These are phyloP conservation scores for Potamilus streckersoni DNA, from an alignment of 1,140 invertebrate species.

Conservation along the genomic window DNA sequence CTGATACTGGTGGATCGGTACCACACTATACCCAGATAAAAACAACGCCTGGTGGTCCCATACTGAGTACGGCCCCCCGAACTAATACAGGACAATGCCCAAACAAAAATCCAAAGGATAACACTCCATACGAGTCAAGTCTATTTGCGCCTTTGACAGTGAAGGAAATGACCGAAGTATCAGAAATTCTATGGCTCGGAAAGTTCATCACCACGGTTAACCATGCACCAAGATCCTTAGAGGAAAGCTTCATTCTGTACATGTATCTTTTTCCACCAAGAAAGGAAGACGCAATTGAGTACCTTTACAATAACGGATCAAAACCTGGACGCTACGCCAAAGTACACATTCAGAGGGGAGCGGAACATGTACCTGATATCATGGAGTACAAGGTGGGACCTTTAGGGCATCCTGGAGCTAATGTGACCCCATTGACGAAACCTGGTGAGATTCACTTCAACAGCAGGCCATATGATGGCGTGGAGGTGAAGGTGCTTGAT, in stretches of 20 bases:
- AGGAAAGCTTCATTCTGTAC: constrained; percentile 22
- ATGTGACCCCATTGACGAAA: background rate
- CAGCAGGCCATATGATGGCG: constrained; percentile 19
- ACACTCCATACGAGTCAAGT: too few relatives aligned
- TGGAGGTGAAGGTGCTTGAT: constrained; percentile 12
- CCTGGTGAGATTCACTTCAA: constrained; percentile 24
- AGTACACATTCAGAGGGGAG: constrained; percentile 18
- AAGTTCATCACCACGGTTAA: background rate
- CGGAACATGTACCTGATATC: constrained; percentile 2
- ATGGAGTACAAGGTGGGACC: constrained; percentile 32
- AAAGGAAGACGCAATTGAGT: constrained; percentile 14
- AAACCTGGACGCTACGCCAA: constrained; percentile 19
- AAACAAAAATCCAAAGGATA: too few relatives aligned
- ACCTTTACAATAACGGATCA: constrained; percentile 8
- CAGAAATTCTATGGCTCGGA: background rate
- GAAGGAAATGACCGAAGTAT: constrained; percentile 5
- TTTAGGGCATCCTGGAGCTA: constrained; percentile 1
- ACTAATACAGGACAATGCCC: too few relatives aligned
- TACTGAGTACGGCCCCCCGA: too few relatives aligned
- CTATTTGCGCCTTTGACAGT: constrained; percentile 17
- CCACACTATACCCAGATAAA: too few relatives aligned
- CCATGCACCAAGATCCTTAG: background rate
- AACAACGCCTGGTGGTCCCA: too few relatives aligned
- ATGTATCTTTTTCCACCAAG: constrained; percentile 7
- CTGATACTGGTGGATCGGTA: too few relatives aligned